Evolutionary conservation across 1,140 invertebrate genomes (phyloP).

Genomic region (Adoxophyes honmai): DNA sequence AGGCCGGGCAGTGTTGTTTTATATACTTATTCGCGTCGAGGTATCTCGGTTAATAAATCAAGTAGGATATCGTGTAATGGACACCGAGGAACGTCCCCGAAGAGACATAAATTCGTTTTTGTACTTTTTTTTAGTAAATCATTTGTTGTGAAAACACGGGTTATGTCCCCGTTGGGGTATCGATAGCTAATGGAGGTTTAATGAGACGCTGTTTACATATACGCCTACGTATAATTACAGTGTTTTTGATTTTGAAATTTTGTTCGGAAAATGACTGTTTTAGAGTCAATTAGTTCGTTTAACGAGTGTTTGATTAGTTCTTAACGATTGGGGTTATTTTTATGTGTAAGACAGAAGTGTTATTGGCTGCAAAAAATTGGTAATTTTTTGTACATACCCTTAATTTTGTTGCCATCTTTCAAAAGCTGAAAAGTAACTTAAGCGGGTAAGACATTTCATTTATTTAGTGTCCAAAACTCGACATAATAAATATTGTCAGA

Average conservation of each 20-base stretch:
- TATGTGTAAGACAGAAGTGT: too few relatives aligned
- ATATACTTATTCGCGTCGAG: constrained; percentile 37
- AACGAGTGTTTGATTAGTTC: not conserved
- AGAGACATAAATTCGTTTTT: constrained; percentile 56
- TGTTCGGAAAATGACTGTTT: constrained; percentile 7
- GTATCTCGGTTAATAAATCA: constrained; percentile 53
- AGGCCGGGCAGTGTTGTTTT: constrained; percentile 27
- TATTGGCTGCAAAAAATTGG: too few relatives aligned
- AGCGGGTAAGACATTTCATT: too few relatives aligned
- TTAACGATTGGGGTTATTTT: too few relatives aligned
- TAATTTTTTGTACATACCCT: too few relatives aligned
- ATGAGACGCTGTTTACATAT: constrained; percentile 21
- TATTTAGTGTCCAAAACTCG: too few relatives aligned
- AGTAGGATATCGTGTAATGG: constrained; percentile 52
- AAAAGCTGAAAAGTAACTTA: too few relatives aligned
- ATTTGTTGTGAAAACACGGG: constrained; percentile 33
- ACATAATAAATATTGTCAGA: too few relatives aligned
- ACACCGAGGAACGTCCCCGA: constrained; percentile 40
- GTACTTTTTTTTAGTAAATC: constrained; percentile 55
- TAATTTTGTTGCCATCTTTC: too few relatives aligned
- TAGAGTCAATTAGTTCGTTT: not conserved
- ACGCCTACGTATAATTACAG: constrained; percentile 8
- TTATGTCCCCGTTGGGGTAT: constrained; percentile 25
- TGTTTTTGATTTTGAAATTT: not conserved
- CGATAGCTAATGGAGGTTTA: constrained; percentile 28